These are phyloP conservation scores for Reticulitermes speratus DNA, from an alignment of 1,140 invertebrate genomes.

Conservation along the genomic window DNA sequence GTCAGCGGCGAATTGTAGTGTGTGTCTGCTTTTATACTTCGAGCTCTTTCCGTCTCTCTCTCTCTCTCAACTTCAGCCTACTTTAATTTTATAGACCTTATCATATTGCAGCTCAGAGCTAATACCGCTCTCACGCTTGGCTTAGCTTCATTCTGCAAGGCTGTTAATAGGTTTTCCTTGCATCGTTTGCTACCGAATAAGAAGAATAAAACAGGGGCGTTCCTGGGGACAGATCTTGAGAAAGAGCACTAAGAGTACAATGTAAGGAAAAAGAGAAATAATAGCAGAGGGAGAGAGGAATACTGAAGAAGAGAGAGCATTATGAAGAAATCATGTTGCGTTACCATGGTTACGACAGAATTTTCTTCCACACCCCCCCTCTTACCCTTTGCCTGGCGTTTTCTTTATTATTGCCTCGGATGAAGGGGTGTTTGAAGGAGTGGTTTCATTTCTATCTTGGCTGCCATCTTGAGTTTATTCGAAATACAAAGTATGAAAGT, in stretches of 20 bases:
- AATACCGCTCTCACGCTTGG: neutral
- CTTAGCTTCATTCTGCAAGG: neutral
- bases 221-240: neutral
- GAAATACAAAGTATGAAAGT: neutral
- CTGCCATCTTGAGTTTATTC: slow-evolving; percentile 27
- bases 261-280: neutral
- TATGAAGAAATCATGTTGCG: slow-evolving; percentile 33
- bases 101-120: neutral
- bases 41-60: neutral
- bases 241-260: neutral
- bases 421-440: slow-evolving; percentile 30
- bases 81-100: slow-evolving; percentile 16
- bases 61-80: neutral
- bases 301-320: slow-evolving; percentile 23
- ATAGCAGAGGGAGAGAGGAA: slow-evolving; percentile 4
- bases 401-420: slow-evolving; percentile 31
- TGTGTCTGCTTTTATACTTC: neutral
- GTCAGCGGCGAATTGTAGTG: neutral
- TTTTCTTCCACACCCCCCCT: slow-evolving; percentile 19
- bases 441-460: slow-evolving; percentile 12
- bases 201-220: neutral
- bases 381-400: slow-evolving; percentile 2
- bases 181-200: slow-evolving; percentile 6
- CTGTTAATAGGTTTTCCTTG: slow-evolving; percentile 18
- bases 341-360: slow-evolving; percentile 23